A percentile compares a stretch with the other conserved stretches of the same genome.
These are phyloP conservation scores for Stenodera caucasica DNA, from an alignment of 2,888 invertebrate species.

Conservation along the genomic window DNA sequence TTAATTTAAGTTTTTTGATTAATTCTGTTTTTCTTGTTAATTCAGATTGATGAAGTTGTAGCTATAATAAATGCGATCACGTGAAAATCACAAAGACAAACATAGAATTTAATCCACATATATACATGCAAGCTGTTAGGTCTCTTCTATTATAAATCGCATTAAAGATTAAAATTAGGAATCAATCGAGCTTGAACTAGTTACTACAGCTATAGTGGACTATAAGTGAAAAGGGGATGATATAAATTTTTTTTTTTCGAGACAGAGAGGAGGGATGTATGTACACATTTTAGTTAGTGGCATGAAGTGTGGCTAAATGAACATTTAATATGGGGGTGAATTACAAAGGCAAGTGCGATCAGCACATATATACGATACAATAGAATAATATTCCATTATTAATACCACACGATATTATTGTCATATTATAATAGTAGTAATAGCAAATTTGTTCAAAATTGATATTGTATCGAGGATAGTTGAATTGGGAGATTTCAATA, in stretches of 20 bases:
- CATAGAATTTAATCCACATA: constrained; percentile 33
- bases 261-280: background rate
- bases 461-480: background rate
- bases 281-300: constrained; percentile 20
- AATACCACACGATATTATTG: constrained; percentile 24
- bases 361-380: constrained; percentile 22
- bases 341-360: constrained; percentile 44
- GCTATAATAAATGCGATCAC: constrained; percentile 29
- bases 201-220: constrained; percentile 15
- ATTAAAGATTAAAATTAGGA: constrained; percentile 49
- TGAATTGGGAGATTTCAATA: background rate
- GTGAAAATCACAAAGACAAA: constrained; percentile 33
- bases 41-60: constrained; percentile 32
- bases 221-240: too few species aligned
- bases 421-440: background rate
- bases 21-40: background rate
- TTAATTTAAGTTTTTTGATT: background rate
- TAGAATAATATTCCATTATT: constrained; percentile 28
- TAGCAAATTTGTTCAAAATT: constrained; percentile 3
- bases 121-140: constrained; percentile 29
- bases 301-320: constrained; percentile 51
- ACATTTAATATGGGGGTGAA: constrained; percentile 53
- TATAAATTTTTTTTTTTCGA: background rate
- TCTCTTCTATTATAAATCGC: constrained; percentile 42
- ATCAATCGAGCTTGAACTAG: constrained; percentile 48